Percentiles rank a stretch among this genome's conserved stretches.
Evolutionary conservation across 2,113 vertebrate genomes (phyloP).

Genomic region (Mesitornis unicolor): DNA sequence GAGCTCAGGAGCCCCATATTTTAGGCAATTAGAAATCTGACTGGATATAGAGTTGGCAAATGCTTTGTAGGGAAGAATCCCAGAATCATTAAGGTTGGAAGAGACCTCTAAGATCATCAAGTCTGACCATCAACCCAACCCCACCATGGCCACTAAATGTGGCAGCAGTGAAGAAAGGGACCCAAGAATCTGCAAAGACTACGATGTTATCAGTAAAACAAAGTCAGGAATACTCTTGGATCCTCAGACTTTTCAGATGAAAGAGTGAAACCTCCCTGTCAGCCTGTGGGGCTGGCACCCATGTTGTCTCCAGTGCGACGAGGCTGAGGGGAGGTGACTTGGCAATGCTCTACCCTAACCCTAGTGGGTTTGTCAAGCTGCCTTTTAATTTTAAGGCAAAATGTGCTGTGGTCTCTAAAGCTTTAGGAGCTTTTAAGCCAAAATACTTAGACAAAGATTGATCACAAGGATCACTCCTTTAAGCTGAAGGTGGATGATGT

Average conservation of each 20-base stretch:
- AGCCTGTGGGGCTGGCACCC: not conserved
- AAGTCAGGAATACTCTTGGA: not conserved
- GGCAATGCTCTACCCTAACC: rapidly evolving
- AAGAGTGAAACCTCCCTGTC: not conserved
- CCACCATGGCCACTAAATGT: no score
- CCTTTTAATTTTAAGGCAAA: not conserved
- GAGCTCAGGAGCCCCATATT: not conserved
- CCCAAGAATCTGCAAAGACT: not conserved
- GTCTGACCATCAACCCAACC: no score
- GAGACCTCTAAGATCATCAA: no score
- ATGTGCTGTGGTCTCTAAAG: not conserved
- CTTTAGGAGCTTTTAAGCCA: not conserved
- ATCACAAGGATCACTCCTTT: not conserved
- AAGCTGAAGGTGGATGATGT: not conserved
- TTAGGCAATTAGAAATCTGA: not conserved
- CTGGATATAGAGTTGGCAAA: not conserved
- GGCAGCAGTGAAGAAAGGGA: not conserved
- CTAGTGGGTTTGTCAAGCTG: not conserved
- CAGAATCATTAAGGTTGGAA: no score
- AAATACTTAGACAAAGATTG: not conserved
- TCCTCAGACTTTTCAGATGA: not conserved
- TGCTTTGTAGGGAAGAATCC: no score
- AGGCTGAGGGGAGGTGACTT: not conserved
- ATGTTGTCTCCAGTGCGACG: not conserved
- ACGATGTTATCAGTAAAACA: not conserved